Percentiles rank a stretch among this genome's conserved stretches.
Conservation (phyloP, 2,797 vertebrate genomes). For the Lemur catta region DNA sequence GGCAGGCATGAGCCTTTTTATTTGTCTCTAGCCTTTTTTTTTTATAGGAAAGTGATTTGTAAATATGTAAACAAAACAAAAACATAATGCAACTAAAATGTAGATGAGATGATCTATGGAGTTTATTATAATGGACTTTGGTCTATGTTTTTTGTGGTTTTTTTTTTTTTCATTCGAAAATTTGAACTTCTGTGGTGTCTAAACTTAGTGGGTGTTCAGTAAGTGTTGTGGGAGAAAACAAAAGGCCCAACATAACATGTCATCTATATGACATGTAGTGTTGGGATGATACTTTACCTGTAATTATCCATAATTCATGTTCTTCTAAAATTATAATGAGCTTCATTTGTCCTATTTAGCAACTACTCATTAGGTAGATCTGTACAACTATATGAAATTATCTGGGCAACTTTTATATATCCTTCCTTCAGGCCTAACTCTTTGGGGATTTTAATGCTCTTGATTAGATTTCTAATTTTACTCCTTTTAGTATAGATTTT, state of each 20-base stretch:
- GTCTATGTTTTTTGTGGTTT: background rate
- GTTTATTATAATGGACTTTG: background rate
- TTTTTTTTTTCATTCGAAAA: conserved; percentile 9
- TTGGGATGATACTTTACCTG: conserved; percentile 41
- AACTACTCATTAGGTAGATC: conserved; percentile 32
- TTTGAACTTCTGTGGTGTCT: conserved; percentile 28
- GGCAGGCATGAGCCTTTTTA: background rate
- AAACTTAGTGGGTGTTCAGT: background rate
- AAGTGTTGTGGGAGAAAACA: conserved; percentile 17
- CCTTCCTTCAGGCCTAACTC: background rate
- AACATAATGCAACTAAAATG: background rate
- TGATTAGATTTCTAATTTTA: conserved; percentile 54
- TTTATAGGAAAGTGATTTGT: conserved; percentile 7
- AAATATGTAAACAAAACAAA: conserved; percentile 29
- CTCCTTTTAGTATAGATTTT: background rate
- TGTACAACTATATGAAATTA: conserved; percentile 4
- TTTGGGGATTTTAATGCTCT: conserved; percentile 23
- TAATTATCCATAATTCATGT: conserved; percentile 57
- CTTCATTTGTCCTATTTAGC: conserved; percentile 22
- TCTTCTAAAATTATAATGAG: conserved; percentile 37
- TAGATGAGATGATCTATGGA: background rate
- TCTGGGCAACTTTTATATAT: background rate
- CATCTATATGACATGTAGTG: conserved; percentile 13
- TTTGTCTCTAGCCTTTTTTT: background rate
- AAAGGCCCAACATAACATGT: background rate